These are phyloP conservation scores for Sarcophaga bullata DNA, from an alignment of 1,140 invertebrate genomes.

Conservation along the genomic window DNA sequence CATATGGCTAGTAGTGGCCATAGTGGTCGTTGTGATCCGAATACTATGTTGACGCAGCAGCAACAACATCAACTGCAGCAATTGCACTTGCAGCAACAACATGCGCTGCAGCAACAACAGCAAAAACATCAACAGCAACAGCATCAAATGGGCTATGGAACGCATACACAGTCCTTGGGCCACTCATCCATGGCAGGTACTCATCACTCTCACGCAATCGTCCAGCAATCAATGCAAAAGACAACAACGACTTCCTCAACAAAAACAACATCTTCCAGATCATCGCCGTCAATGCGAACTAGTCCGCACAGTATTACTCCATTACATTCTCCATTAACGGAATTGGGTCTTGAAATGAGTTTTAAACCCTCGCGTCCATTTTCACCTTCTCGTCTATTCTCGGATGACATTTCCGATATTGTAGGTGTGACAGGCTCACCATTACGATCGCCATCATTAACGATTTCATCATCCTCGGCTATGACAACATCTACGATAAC, in stretches of 20 bases:
- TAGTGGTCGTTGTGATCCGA: constrained; percentile 52
- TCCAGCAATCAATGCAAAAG: constrained; percentile 46
- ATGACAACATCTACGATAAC: constrained; percentile 46
- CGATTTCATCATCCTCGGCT: constrained; percentile 45
- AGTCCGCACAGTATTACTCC: constrained; percentile 69
- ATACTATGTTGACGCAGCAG: constrained; percentile 68
- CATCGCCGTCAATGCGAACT: constrained; percentile 52
- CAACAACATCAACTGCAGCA: constrained; percentile 58
- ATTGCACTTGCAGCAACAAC: constrained; percentile 53
- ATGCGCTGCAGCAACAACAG: constrained; percentile 60
- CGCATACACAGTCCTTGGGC: constrained; percentile 48
- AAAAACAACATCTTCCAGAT: constrained; percentile 39
- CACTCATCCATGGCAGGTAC: not conserved
- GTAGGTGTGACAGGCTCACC: constrained; percentile 49
- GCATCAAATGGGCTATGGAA: constrained; percentile 53
- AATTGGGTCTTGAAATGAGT: constrained; percentile 74
- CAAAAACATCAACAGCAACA: constrained; percentile 55
- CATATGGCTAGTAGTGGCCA: constrained; percentile 30
- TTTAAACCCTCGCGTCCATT: constrained; percentile 72
- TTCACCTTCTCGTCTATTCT: constrained; percentile 73
- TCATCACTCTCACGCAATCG: constrained; percentile 32
- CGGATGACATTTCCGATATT: constrained; percentile 68
- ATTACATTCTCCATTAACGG: constrained; percentile 68
- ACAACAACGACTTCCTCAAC: constrained; percentile 42
- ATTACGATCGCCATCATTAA: constrained; percentile 46